phyloP scores from a whole-genome alignment of 2,888 invertebrate species.

The Lepidochrysops patricia region DNA sequence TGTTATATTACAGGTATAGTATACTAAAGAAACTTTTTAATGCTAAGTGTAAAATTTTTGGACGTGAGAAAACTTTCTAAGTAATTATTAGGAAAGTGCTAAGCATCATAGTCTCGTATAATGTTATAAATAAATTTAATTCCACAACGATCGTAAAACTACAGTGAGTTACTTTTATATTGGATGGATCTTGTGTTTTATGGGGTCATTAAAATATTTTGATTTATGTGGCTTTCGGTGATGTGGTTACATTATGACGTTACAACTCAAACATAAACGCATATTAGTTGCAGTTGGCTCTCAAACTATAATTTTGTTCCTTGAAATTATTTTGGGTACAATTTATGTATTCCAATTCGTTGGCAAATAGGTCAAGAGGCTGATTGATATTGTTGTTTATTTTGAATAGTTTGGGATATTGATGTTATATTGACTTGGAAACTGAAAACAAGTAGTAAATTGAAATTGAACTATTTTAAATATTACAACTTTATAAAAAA shows the following conservation, averaged over 20 bases:
- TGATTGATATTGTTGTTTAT: not conserved
- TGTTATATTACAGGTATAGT: too few species aligned
- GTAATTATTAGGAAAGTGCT: not conserved
- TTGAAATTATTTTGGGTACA: not conserved
- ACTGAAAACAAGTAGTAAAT: not conserved
- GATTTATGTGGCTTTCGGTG: slow-evolving; percentile 46
- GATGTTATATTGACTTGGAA: not conserved
- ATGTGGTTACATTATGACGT: not conserved
- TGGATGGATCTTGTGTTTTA: slow-evolving; percentile 41
- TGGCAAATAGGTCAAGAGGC: not conserved
- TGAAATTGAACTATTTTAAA: too few species aligned
- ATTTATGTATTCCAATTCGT: not conserved
- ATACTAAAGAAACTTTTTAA: too few species aligned
- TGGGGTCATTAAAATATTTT: slow-evolving; percentile 59
- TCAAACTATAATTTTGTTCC: not conserved
- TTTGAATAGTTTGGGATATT: not conserved
- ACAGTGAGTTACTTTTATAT: slow-evolving; percentile 18
- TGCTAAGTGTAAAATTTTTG: too few species aligned
- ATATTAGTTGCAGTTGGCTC: not conserved
- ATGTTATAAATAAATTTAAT: not conserved
- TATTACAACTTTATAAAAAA: too few species aligned
- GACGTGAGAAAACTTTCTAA: not conserved
- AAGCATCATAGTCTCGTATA: not conserved
- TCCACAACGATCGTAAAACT: not conserved
- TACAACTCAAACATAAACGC: not conserved